Evolutionary conservation across 1,140 invertebrate genomes (phyloP).

Genomic region (Pteromalus puparum): DNA sequence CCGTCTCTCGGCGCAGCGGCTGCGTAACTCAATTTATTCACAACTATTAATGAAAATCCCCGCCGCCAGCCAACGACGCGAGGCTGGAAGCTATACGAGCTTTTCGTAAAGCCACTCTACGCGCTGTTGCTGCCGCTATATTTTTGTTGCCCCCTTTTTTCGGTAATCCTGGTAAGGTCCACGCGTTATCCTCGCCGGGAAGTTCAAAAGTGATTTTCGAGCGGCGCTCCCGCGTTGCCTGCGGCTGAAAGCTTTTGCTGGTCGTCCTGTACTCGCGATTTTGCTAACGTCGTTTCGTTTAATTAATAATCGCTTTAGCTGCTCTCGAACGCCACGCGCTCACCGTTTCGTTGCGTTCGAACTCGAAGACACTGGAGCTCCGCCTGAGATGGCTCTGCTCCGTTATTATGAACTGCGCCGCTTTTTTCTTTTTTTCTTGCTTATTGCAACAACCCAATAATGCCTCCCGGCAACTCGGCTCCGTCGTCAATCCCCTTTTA

Average conservation of each 20-base stretch:
- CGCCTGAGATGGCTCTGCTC: too few species aligned
- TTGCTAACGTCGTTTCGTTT: neutral
- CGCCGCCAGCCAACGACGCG: neutral
- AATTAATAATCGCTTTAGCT: neutral
- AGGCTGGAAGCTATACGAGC: neutral
- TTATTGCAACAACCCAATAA: too few species aligned
- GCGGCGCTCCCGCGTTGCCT: too few species aligned
- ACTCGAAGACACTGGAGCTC: too few species aligned
- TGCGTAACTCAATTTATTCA: constrained; percentile 29
- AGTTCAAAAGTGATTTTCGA: constrained; percentile 23
- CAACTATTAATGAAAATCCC: constrained; percentile 31
- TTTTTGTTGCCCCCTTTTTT: neutral
- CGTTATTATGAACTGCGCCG: too few species aligned
- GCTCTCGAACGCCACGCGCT: neutral
- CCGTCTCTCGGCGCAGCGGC: too few species aligned
- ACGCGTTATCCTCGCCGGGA: neutral
- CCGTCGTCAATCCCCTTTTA: constrained; percentile 4
- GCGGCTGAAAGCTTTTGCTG: constrained; percentile 21
- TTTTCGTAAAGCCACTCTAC: neutral
- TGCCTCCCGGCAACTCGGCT: too few species aligned
- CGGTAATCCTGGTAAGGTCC: neutral
- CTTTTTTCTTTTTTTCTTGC: too few species aligned
- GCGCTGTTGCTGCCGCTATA: neutral
- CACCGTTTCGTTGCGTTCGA: too few species aligned
- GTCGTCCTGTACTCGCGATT: neutral